Evolutionary conservation across 2,888 invertebrate species (phyloP), one percentile per base, ranked within the genome.

Genomic region (Dicranocentrus wangi): DNA sequence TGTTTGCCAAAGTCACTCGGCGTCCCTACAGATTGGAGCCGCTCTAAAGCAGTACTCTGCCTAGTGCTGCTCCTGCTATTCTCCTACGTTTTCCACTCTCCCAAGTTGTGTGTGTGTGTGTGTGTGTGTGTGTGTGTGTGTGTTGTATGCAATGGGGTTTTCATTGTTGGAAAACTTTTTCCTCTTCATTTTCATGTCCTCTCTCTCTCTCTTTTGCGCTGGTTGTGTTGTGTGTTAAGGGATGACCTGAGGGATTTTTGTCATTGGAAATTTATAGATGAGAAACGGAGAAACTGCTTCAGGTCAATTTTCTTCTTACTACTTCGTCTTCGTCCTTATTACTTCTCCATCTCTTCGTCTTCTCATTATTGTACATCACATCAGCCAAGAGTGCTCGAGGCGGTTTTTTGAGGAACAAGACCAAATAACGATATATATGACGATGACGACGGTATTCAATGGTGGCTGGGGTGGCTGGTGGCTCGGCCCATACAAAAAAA

Each of bases 221-320:
- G n/a, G n/a, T 81, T 83, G 81, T 83, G 82, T 79, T 83, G 70
- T 79, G 79, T 72, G 79, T 32, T 79, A 65, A 60, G 79, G 83
- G 76, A 84, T 83, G 82, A 84, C 86, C 85, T 77, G 79, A 79
- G 85, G 86, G 79, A 69, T 83, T 78, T 86, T 86, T 86, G 85
- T 85, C 86, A 86, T 85, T 86, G 84, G 84, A 86, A 86, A 85
- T 86, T 86, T 86, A 86, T 86, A 86, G 84, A 86, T 84, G 86
- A 83, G 83, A 82, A n/a, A 85, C 70, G 83, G n/a, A 83, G 83
- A 82, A 83, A 17, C 10, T 42, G 84, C 85, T 85, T 21, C 72
- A 66, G 86, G 86, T 79, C 72, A 83, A 82, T 81, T 83, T 71
- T 53, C 53, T 39, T 60, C 63, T 69, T 73, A 47, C n/a, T 32